Evolutionary conservation across 2,797 vertebrate genomes (phyloP), one percentile per base, ranked within the genome.

Genomic region (Leuciscus waleckii): DNA sequence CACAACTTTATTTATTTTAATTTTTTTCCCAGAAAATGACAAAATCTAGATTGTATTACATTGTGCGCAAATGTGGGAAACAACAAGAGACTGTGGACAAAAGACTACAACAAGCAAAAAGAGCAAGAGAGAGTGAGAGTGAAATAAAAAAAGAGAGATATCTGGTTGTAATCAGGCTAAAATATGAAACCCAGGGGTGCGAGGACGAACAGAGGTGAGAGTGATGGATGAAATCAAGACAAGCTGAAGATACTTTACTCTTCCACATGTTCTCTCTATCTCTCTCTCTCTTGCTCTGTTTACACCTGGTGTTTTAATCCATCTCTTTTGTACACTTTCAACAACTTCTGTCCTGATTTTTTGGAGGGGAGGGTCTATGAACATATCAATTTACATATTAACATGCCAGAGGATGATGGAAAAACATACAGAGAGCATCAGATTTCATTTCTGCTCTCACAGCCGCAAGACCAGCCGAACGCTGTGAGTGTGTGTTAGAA

Each of bases 221-320:
- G 37, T 83, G 71, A 83, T 77, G 73, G 73, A 83, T 83, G 43
- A 74, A 54, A 82, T 41, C 21, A 10, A 56, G 56, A 71, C 41
- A 71, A 74, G 63, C 49, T 51, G 56, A 29, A 46, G 76, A 14
- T 39, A 43, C 39, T 74, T 54, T 43, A 79, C 26, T 16, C 69
- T 58, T 71, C 46, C 19, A 46, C 23, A 21, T 70, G 37, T 32
- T 69, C 63, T 63, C 26, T 35, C 5, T 2, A 7, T 13, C 68
- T 41, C 49, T 51, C 6, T 43, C 41, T 54, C 7, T 54, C 51
- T 56, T 8, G 54, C 54, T 19, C 54, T 23, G 54, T 56, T 23
- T 8, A 56, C 21, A 56, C 7, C 54, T 56, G 11, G 19, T 21
- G 8, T 54, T 54, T 21, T 21, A 23, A 23, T 54, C 51, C 51